These are phyloP conservation scores for Oplegnathus fasciatus DNA, from an alignment of 2,113 vertebrate species.

Conservation along the genomic window DNA sequence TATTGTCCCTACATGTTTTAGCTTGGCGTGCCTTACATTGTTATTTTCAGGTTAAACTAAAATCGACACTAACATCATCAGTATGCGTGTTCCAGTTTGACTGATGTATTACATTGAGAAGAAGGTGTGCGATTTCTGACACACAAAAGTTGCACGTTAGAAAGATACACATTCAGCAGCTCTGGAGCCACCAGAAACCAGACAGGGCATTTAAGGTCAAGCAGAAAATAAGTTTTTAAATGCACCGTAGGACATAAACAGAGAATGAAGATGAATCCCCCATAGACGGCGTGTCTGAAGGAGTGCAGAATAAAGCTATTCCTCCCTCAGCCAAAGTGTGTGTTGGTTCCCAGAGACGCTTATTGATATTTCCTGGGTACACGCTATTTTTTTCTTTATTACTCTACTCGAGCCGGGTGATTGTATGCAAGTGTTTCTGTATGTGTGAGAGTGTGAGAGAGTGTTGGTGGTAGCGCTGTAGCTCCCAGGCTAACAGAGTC, in stretches of 20 bases:
- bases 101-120: neutral
- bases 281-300: conserved; percentile 8
- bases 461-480: conserved; percentile 62
- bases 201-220: conserved; percentile 54
- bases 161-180: neutral
- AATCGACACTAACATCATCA: neutral
- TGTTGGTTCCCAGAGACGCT: conserved; percentile 60
- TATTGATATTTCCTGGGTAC: conserved; percentile 74
- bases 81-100: neutral
- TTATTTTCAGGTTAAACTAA: neutral
- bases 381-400: conserved; percentile 56
- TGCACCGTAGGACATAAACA: conserved; percentile 42
- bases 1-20: neutral
- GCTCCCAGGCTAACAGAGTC: conserved; percentile 78
- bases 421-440: conserved; percentile 57
- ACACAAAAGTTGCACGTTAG: neutral
- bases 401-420: conserved; percentile 50
- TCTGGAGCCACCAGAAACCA: neutral
- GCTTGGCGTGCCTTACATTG: too few relatives aligned
- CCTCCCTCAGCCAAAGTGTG: conserved; percentile 47
- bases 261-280: conserved; percentile 53
- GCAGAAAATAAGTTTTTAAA: conserved; percentile 41
- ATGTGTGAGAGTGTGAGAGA: conserved; percentile 44
- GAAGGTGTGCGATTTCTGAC: neutral
- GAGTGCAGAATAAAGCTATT: conserved; percentile 40